Base-by-base conservation (phyloP, 2,797 vertebrate species). In the Falco berigora region DNA sequence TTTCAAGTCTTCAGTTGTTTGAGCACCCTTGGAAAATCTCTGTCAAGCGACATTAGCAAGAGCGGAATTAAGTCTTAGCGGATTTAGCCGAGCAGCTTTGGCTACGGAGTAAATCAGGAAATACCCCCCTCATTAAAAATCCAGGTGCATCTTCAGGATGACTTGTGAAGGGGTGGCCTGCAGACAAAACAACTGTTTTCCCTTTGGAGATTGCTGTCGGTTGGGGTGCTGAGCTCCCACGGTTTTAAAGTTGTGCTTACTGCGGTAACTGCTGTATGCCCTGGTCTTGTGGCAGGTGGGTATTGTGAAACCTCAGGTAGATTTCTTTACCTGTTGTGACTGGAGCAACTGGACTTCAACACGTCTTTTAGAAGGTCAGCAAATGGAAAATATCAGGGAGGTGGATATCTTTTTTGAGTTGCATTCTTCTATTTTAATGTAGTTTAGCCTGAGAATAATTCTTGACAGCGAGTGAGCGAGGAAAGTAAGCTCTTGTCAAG, bases 1-100 rank as follows among this genome's bases (percentile, higher is more conserved):
- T 93, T 64, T 90, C 59, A 40, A 76, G 92, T 50, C 90, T 85
- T 40, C 58, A 6, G 78, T 58, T 58, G 84, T 86, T 94, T 66
- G 78, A 95, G 50, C 75, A 46, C 86, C 46, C 64, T 28, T 11
- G 19, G 94, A 96, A 96, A 95, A 96, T 88, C 93, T 94, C 92
- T 94, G 95, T 96, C 97, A 96, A 79, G 86, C 3, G 56, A 90
- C 79, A 90, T 96, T 96, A 97, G 78, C 78, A 66, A 52, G 91
- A 88, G 78, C 4, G 6, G 93, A 95, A 82, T 92, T 95, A 94
- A 92, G 91, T 44, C 91, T 94, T 78, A 84, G 66, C 86, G 95
- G 96, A 96, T 96, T 97, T 94, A 90, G 66, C 47, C 19, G 5
- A 97, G 92, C 93, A 62, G 96, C 95, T 96, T 97, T 92, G 90